phyloP scores from a whole-genome alignment of 2,113 vertebrate genomes.

The Cavia aperea region DNA sequence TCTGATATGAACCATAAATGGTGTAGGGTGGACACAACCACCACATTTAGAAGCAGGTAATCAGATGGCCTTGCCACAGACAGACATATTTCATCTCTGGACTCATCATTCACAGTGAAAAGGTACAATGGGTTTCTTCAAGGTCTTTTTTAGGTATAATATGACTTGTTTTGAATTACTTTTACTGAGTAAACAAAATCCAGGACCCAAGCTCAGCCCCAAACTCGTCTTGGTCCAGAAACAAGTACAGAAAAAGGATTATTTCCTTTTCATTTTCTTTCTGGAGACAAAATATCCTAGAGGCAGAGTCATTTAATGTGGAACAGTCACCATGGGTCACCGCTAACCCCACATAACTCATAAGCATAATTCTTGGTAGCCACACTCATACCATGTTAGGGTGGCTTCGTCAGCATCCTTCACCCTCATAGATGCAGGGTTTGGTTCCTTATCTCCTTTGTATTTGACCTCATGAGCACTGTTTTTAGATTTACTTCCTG shows the following conservation, averaged over 20 bases:
- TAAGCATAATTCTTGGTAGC: neutral
- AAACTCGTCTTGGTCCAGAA: constrained; percentile 18
- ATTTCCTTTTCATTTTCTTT: constrained; percentile 29
- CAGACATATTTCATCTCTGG: neutral
- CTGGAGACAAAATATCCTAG: constrained; percentile 14
- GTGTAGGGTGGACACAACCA: neutral
- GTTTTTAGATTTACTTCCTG: constrained; percentile 91
- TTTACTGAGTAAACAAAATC: neutral
- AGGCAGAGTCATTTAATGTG: neutral
- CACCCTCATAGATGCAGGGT: constrained; percentile 94
- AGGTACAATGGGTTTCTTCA: neutral
- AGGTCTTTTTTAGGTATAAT: constrained; percentile 19
- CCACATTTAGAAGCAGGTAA: neutral
- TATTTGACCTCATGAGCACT: constrained; percentile 91
- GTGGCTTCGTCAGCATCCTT: constrained; percentile 96
- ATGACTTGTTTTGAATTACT: neutral
- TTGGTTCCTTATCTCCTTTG: constrained; percentile 95
- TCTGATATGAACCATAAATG: neutral
- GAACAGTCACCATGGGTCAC: neutral
- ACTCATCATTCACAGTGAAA: neutral
- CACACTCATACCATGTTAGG: constrained; percentile 85
- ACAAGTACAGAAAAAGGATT: neutral
- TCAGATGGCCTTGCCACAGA: neutral
- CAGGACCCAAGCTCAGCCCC: neutral
- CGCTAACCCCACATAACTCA: neutral